Percentiles rank a stretch among this genome's conserved stretches.
These are phyloP conservation scores for Tupiocoris notatus DNA, from an alignment of 2,888 invertebrate species.

Conservation along the genomic window DNA sequence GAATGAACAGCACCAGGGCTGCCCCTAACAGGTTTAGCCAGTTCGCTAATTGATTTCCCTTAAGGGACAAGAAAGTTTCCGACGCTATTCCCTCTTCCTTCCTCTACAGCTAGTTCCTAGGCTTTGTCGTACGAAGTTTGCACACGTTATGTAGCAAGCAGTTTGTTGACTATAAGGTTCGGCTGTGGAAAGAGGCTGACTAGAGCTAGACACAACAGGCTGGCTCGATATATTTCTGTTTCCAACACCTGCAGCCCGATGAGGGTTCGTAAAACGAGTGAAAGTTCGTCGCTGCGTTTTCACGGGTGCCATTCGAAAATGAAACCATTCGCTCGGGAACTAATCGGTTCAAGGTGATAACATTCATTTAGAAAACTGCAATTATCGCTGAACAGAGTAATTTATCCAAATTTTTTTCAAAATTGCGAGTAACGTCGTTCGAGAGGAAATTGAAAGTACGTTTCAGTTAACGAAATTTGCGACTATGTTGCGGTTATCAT, in stretches of 20 bases:
- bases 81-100: conserved; percentile 5
- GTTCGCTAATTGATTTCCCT: conserved; percentile 28
- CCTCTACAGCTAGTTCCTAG: neutral
- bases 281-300: no score
- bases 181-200: neutral
- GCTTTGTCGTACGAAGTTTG: conserved; percentile 18
- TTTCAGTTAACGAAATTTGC: no score
- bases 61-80: conserved; percentile 19
- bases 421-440: no score
- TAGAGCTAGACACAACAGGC: neutral
- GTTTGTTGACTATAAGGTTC: no score
- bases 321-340: no score
- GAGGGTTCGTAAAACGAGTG: neutral
- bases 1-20: conserved; percentile 21
- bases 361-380: no score
- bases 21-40: conserved; percentile 28
- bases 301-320: no score
- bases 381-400: no score
- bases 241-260: neutral
- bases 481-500: no score
- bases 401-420: no score
- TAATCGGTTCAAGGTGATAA: no score
- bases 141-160: neutral
- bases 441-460: no score
- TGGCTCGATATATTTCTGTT: neutral